Percentiles rank a stretch among this genome's conserved stretches.
These are phyloP conservation scores for Syngnathus typhle DNA, from an alignment of 2,113 vertebrate species.

Conservation along the genomic window DNA sequence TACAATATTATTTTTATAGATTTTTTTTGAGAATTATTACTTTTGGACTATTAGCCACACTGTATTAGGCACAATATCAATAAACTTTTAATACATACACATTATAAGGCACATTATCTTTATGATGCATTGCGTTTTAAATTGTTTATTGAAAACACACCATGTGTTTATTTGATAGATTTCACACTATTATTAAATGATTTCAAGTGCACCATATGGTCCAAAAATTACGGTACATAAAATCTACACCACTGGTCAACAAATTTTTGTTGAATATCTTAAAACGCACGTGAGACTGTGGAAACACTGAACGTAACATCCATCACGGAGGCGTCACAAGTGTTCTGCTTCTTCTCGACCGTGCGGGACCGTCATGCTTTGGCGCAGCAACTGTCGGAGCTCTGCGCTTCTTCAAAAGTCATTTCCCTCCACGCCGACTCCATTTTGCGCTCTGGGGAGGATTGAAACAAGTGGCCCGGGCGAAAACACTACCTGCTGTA, in stretches of 20 bases:
- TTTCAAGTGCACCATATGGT: no score
- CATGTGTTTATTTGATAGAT: no score
- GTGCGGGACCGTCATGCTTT: constrained; percentile 56
- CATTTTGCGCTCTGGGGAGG: constrained; percentile 46
- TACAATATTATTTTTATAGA: no score
- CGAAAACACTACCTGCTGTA: constrained; percentile 47
- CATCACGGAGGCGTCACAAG: constrained; percentile 26
- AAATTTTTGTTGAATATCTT: no score
- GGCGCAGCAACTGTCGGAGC: constrained; percentile 30
- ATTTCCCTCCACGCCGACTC: constrained; percentile 49
- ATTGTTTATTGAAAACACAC: no score
- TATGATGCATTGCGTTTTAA: no score
- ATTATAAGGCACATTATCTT: no score
- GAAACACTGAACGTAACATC: not conserved
- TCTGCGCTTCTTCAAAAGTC: constrained; percentile 57
- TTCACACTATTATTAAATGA: no score
- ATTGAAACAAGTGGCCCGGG: constrained; percentile 55
- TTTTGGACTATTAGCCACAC: no score
- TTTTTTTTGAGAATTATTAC: no score
- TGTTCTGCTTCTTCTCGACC: constrained; percentile 55
- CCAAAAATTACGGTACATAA: not conserved
- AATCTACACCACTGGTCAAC: not conserved
- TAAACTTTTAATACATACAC: no score
- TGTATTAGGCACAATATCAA: no score
- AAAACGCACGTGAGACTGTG: not conserved